Base-by-base conservation (phyloP, 2,113 vertebrate genomes). In the Muntiacus reevesi region DNA sequence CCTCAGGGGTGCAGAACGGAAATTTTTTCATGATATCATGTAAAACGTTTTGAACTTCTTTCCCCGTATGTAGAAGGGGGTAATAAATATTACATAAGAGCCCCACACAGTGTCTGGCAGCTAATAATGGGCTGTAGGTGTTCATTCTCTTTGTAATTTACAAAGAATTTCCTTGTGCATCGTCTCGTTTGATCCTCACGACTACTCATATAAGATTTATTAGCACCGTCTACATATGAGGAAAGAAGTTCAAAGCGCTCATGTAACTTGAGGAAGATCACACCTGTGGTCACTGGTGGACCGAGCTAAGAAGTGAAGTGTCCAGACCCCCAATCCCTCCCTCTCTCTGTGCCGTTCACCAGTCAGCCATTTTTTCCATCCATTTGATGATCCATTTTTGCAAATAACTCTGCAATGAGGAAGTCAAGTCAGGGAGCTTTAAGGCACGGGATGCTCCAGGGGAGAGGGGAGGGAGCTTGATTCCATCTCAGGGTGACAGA, bases 71-170 rank as follows among this genome's bases (percentile, higher is more conserved):
- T 55, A 78, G 93, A 95, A 88, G 64, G 33, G 17, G 23, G 28
- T 57, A 93, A 90, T 74, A 89, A 84, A 76, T 87, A 84, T 67
- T 76, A 92, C 43, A 74, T 23, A 45, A 45, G 59, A 55, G 33
- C 57, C 89, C 85, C 62, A 25, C 40, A 30, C 78, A 74, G 50
- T 30, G 21, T 78, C 76, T 28, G 76, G 50, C 50, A 25, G 15
- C 86, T 94, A 74, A 50, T 64, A 59, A 88, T 52, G 45, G 43
- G 33, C 62, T 91, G 43, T 92, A 86, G 89, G 83, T 83, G 85
- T 89, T 88, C 78, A 88, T 87, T 95, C 45, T 36, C 19, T 87
- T 96, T 71, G 57, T 21, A 83, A 89, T 74, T 87, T 87, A 83
- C 55, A 83, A 84, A 89, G 62, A 93, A n/a, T 33, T 83, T 25